Base-by-base conservation (phyloP, 1,140 invertebrate species). In the Drosophila micromelanica region DNA sequence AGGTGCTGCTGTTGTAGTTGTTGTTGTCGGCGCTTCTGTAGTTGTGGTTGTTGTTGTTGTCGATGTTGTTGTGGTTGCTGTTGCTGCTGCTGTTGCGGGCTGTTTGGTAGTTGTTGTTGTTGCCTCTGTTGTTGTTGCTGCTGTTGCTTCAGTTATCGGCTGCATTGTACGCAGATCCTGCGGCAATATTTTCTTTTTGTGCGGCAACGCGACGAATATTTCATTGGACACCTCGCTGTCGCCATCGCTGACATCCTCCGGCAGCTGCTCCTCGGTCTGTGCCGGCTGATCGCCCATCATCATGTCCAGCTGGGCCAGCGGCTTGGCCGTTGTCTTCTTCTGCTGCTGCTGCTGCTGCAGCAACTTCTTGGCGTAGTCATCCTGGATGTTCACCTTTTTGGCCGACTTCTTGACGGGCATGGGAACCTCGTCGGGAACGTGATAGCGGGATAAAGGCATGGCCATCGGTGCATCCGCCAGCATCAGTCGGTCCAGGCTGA, bases 201-300 rank as follows among this genome's bases (percentile, higher is more conserved):
- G 91, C 9, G 91, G 91, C 80, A 92, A 56, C 4, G 78, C 76
- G 30, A 92, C 80, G 9, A 89, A 73, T 52, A 92, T 91, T 52
- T 91, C 86, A 46, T 91, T 90, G 20, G 86, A 82, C 1, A 63
- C 84, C n/a, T 89, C 91, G 37, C 57, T 76, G 17, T 90, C 76
- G 55, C 72, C 74, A 17, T 90, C 76, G 55, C 72, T 76, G n/a
- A 74, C 52, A 4, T 76, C 72, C 13, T 78, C 72, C 1, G 77
- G 78, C 56, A 79, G 17, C 17, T 77, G 77, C 45, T 80, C 73
- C n/a, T 68, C 72, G n/a, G 77, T 90, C 5, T 76, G 37, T 0
- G 84, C 64, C 59, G 91, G 90, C 46, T 90, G 90, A 38, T 92
- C 91, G 5, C 90, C 90, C 90, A 92, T 82, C 91, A 92, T 92